Base-by-base conservation (phyloP, 1,140 invertebrate genomes). In the Pseudomyrmex concolor region DNA sequence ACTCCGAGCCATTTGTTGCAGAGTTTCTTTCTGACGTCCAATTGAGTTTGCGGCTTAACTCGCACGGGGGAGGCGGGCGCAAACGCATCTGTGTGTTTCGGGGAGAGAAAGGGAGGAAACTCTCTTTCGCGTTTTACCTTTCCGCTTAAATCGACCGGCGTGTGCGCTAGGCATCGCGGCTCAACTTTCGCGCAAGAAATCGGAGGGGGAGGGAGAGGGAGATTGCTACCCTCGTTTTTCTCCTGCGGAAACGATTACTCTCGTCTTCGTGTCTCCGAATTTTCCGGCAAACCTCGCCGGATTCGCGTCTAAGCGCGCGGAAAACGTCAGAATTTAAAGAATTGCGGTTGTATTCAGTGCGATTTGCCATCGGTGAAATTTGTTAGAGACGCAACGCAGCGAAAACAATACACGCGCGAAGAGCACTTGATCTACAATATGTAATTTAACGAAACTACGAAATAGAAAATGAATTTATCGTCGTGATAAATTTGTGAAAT, bases 1-100 rank as follows among this genome's bases (percentile, higher is more conserved):
- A 91, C 87, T 90, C 91, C 85, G 80, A 34, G 76, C 89, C 90
- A 91, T 91, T 91, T 90, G 90, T 91, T 91, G 86, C 90, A 85
- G 85, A 90, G 83, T 91, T 91, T 90, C 85, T 91, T 90, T 90
- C 80, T 63, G 87, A 89, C 84, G 80, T 90, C 72, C 89, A 87
- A 89, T 90, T 76, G 88, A 89, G 86, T 84, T 87, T 86, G 85
- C 73, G 88, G 87, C 89, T 89, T 87, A 89, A 89, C 85, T 89
- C 87, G 88, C 60, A 82, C 63, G 10, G 51, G 51, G 45, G n/a
- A n/a, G n/a, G n/a, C n/a, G n/a, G 43, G 51, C 34, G 76, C 62
- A 81, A 85, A 89, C 84, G 88, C 81, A 86, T 89, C 89, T 7
- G 34, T 87, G 83, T 87, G 85, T 86, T 34, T 83, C 66, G 83